Evolutionary conservation across 2,888 invertebrate species (phyloP).

Genomic region (Meganola albula): DNA sequence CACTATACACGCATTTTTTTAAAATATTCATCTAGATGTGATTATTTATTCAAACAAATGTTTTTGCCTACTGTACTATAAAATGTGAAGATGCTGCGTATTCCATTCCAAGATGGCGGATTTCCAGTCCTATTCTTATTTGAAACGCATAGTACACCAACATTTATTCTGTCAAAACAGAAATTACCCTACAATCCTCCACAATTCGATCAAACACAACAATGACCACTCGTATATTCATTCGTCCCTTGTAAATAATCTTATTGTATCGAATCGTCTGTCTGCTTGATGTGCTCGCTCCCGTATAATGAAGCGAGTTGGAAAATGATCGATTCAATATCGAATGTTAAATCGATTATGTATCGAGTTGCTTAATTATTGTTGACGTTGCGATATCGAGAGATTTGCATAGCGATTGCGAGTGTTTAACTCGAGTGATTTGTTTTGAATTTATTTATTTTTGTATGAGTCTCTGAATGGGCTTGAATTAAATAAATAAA

Average conservation of each 20-base stretch:
- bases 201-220: slow-evolving; percentile 32
- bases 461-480: too few relatives aligned
- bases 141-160: too few relatives aligned
- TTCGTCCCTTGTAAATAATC: slow-evolving; percentile 59
- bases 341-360: slow-evolving; percentile 46
- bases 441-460: too few relatives aligned
- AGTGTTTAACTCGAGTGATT: too few relatives aligned
- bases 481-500: too few relatives aligned
- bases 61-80: too few relatives aligned
- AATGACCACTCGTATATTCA: slow-evolving; percentile 41
- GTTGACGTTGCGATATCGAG: slow-evolving; percentile 32
- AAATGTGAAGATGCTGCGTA: too few relatives aligned
- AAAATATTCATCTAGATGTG: too few relatives aligned
- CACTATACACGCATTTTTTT: too few relatives aligned
- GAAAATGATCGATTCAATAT: slow-evolving; percentile 59
- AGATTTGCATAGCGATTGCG: slow-evolving; percentile 27
- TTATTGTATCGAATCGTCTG: slow-evolving; percentile 60
- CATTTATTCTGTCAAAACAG: slow-evolving; percentile 39
- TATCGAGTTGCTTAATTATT: slow-evolving; percentile 43
- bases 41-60: too few relatives aligned
- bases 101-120: too few relatives aligned
- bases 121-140: too few relatives aligned
- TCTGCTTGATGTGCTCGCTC: slow-evolving; percentile 64
- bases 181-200: slow-evolving; percentile 40
- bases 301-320: slow-evolving; percentile 62